phyloP scores from a whole-genome alignment of 2,113 vertebrate species.

The Melanotaenia duboulayi region DNA sequence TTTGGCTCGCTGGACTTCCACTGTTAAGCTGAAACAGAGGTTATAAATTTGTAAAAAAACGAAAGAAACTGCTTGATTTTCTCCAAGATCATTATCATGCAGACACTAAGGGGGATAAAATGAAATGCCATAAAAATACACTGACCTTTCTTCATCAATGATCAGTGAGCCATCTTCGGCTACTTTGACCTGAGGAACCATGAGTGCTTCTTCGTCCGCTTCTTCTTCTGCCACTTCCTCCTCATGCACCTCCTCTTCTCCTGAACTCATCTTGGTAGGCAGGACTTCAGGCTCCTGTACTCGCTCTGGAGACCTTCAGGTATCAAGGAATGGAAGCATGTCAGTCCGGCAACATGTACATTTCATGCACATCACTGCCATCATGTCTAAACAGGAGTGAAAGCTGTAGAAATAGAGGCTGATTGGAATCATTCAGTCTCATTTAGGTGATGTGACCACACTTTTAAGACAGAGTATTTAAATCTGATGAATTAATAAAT shows the following conservation, averaged over 20 bases:
- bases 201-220: constrained; percentile 77
- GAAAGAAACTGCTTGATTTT: not conserved
- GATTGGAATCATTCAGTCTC: no score
- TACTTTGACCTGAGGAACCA: constrained; percentile 96
- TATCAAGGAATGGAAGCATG: not conserved
- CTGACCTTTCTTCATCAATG: constrained; percentile 96
- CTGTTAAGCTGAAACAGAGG: constrained; percentile 88
- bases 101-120: not conserved
- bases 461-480: no score
- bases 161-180: constrained; percentile 98
- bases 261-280: not conserved
- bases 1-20: constrained; percentile 92
- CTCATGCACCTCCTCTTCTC: constrained; percentile 40
- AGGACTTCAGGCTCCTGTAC: constrained; percentile 21
- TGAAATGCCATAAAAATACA: not conserved
- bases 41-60: not conserved
- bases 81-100: not conserved
- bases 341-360: not conserved
- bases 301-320: constrained; percentile 57
- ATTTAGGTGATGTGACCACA: no score
- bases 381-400: not conserved
- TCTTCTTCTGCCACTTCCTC: constrained; percentile 71
- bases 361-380: not conserved
- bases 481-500: no score
- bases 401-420: no score